Evolutionary conservation across 2,113 vertebrate genomes (phyloP).

Genomic region (Neolamprologus devosi): DNA sequence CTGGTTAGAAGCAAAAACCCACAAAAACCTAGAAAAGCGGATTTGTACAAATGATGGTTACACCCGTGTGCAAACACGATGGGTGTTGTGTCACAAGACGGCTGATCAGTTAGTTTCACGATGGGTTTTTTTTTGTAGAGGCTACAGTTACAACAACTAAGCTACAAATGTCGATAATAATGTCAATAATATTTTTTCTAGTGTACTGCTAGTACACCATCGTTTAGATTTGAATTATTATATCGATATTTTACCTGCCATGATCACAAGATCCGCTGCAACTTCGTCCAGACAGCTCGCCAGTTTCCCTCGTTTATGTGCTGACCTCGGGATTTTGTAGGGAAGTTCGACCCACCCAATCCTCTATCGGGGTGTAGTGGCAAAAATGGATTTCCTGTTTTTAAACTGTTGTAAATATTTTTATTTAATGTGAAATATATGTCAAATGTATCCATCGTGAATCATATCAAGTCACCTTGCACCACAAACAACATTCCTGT

Average conservation of each 20-base stretch:
- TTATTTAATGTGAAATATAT: background rate
- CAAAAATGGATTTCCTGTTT: background rate
- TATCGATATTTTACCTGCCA: slow-evolving; percentile 18
- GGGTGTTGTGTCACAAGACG: background rate
- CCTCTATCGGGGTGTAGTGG: background rate
- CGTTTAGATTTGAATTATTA: background rate
- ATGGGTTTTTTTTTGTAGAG: background rate
- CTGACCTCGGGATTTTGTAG: background rate
- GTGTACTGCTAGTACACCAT: background rate
- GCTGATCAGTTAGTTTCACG: background rate
- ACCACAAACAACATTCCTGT: background rate
- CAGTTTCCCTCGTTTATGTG: rapidly evolving
- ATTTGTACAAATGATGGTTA: background rate
- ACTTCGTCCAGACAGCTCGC: background rate
- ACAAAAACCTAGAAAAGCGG: background rate
- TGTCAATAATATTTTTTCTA: background rate
- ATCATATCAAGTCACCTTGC: background rate
- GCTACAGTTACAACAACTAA: background rate
- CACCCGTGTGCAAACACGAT: background rate
- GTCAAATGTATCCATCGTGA: background rate
- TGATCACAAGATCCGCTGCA: background rate
- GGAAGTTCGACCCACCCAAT: background rate
- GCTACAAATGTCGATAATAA: background rate
- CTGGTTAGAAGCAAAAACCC: background rate
- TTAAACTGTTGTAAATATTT: background rate